Evolutionary conservation across 1,140 invertebrate genomes (phyloP).

Genomic region (Elymnias hypermnestra): DNA sequence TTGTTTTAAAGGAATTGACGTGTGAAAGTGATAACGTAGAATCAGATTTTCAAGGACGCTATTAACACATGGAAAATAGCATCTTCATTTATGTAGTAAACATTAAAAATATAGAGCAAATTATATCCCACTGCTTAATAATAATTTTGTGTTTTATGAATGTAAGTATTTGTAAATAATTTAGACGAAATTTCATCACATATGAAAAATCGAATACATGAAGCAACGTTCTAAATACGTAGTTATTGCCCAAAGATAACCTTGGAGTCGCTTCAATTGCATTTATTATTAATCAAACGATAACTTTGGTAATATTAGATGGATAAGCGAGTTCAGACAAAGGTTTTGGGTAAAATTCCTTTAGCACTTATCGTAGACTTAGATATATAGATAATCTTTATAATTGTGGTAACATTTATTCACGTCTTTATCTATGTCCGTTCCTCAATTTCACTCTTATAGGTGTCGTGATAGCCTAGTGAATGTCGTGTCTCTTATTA

Average conservation of each 20-base stretch:
- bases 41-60: not conserved
- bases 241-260: constrained; percentile 15
- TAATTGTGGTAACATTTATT: constrained; percentile 40
- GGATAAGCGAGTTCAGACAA: constrained; percentile 1
- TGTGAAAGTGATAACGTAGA: constrained; percentile 10
- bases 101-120: constrained; percentile 4
- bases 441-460: constrained; percentile 72
- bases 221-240: constrained; percentile 27
- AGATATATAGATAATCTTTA: no score
- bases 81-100: constrained; percentile 5
- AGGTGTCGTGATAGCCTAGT: constrained; percentile 72
- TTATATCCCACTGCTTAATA: constrained; percentile 11
- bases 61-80: not conserved
- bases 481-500: constrained; percentile 60
- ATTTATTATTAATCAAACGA: not conserved
- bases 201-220: constrained; percentile 13
- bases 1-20: constrained; percentile 6
- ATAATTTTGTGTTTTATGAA: constrained; percentile 15
- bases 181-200: constrained; percentile 10
- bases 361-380: constrained; percentile 41
- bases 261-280: constrained; percentile 2
- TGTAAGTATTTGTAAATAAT: constrained; percentile 18
- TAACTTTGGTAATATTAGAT: not conserved
- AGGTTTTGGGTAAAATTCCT: constrained; percentile 20
- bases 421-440: constrained; percentile 67